Conservation (phyloP, 2,888 invertebrate species). For the Poecilus cupreus region DNA sequence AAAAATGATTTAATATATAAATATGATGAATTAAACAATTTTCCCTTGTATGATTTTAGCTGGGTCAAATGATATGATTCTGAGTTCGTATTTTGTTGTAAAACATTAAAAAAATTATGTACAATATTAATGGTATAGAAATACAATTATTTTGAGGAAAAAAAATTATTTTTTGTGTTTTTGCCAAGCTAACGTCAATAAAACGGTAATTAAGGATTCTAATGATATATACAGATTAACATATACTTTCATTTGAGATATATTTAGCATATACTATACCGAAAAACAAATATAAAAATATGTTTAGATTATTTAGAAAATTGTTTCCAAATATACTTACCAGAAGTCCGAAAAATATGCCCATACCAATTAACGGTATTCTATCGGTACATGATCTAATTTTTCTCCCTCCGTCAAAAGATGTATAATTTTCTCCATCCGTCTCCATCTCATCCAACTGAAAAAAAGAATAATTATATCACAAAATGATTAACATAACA, state of each 20-base stretch:
- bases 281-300: background rate
- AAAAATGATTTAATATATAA: too few species aligned
- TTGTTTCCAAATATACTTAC: slow-evolving; percentile 30
- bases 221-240: background rate
- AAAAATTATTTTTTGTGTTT: too few species aligned
- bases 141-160: too few species aligned
- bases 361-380: slow-evolving; percentile 8
- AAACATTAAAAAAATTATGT: too few species aligned
- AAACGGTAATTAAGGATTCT: background rate
- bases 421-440: background rate
- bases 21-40: too few species aligned
- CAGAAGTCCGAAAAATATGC: slow-evolving; percentile 7
- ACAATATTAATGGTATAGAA: too few species aligned
- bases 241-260: background rate
- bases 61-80: too few species aligned
- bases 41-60: too few species aligned
- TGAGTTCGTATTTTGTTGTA: too few species aligned
- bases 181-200: too few species aligned
- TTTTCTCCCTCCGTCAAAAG: background rate
- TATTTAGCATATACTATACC: background rate
- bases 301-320: background rate
- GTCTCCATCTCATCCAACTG: background rate
- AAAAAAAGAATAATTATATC: background rate
- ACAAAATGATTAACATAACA: background rate
- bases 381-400: slow-evolving; percentile 2